Conservation (phyloP, 2,797 vertebrate species). For the Tauraco hartlaubi region DNA sequence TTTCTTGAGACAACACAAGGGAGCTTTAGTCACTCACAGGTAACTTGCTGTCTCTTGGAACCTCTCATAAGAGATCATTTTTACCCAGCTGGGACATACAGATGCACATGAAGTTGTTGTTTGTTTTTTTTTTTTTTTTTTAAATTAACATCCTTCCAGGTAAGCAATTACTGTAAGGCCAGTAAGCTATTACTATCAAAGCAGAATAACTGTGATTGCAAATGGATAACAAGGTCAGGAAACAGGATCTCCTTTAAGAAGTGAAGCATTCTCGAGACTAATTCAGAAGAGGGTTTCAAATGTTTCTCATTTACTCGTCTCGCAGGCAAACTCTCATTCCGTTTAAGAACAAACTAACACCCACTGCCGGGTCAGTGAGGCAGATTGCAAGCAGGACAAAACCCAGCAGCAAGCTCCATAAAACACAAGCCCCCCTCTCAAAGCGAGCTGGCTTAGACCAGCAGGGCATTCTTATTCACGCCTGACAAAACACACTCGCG, state of each 20-base stretch:
- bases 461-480: neutral
- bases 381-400: neutral
- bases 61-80: neutral
- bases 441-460: neutral
- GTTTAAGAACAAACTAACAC: neutral
- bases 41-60: neutral
- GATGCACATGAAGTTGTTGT: neutral
- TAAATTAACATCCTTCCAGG: neutral
- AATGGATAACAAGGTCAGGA: neutral
- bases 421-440: neutral
- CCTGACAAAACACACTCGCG: slow-evolving; percentile 6
- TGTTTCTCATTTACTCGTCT: neutral
- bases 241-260: neutral
- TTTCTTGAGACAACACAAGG: neutral
- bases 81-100: neutral
- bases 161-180: neutral
- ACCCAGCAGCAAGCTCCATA: slow-evolving; percentile 1
- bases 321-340: neutral
- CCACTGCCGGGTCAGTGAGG: neutral
- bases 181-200: neutral
- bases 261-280: neutral
- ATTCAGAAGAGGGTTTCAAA: slow-evolving; percentile 4
- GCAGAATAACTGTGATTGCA: neutral
- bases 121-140: neutral
- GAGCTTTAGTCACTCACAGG: neutral